These are phyloP conservation scores for Neodiprion fabricii DNA, from an alignment of 1,140 invertebrate species.

Conservation along the genomic window DNA sequence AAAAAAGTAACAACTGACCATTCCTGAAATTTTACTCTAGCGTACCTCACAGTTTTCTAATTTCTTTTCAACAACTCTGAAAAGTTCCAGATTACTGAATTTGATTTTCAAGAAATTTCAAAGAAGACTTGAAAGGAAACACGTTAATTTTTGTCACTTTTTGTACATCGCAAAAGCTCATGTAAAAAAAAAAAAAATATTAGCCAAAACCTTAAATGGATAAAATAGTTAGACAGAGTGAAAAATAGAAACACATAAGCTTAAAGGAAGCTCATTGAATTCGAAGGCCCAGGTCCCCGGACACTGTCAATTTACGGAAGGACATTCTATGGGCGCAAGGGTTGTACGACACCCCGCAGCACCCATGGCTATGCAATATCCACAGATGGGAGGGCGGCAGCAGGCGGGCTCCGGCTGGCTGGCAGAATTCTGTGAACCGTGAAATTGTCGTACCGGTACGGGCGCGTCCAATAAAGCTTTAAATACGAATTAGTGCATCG, in stretches of 20 bases:
- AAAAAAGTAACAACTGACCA: too few species aligned
- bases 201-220: too few species aligned
- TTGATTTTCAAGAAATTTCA: too few species aligned
- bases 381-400: background rate
- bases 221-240: background rate
- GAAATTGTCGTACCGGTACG: constrained; percentile 53
- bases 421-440: constrained; percentile 45
- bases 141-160: too few species aligned
- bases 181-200: too few species aligned
- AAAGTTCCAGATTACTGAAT: too few species aligned
- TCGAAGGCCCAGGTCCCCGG: background rate
- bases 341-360: constrained; percentile 5
- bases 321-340: background rate
- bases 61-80: too few species aligned
- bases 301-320: background rate
- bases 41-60: too few species aligned
- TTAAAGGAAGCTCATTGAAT: background rate
- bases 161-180: too few species aligned
- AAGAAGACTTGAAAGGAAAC: too few species aligned
- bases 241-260: background rate
- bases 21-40: too few species aligned
- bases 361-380: constrained; percentile 1
- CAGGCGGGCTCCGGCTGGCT: background rate
- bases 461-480: constrained; percentile 54
- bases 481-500: constrained; percentile 56